phyloP scores from a whole-genome alignment of 23 tunicate genomes.

The Trididemnum nubilum region DNA sequence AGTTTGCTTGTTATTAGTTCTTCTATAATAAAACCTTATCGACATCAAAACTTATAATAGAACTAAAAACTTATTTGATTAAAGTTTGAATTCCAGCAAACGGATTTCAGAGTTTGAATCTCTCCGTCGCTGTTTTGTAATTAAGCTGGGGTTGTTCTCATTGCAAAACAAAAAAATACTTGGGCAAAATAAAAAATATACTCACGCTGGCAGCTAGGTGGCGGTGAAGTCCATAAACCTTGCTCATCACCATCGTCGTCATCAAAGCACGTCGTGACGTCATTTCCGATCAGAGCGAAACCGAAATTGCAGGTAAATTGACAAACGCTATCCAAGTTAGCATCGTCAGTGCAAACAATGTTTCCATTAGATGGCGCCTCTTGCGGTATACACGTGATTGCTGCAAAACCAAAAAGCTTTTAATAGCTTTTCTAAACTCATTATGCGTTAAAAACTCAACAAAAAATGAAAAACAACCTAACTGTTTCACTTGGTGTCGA shows the following conservation, averaged over 20 bases:
- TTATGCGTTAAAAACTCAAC: too few relatives aligned
- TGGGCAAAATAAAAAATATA: neutral
- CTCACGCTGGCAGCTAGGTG: constrained; percentile 31
- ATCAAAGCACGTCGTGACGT: neutral
- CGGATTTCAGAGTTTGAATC: too few relatives aligned
- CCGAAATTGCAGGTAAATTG: neutral
- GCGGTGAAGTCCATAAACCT: constrained; percentile 18
- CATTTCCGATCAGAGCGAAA: neutral
- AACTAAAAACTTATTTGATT: too few relatives aligned
- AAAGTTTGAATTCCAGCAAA: too few relatives aligned
- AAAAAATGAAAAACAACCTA: too few relatives aligned
- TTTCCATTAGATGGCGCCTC: constrained; percentile 20
- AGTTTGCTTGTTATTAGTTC: too few relatives aligned
- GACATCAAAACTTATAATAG: too few relatives aligned
- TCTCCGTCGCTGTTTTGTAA: too few relatives aligned
- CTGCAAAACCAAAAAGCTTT: neutral
- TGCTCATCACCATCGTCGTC: neutral
- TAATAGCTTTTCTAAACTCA: neutral
- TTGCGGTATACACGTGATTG: constrained; percentile 2
- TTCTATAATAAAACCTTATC: too few relatives aligned
- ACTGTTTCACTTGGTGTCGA: too few relatives aligned
- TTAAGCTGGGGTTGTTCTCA: too few relatives aligned
- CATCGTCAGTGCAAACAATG: neutral
- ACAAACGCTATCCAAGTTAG: constrained; percentile 14
- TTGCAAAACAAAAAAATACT: too few relatives aligned